Evolutionary conservation across 2,113 vertebrate species (phyloP).

Genomic region (Phyllostomus hastatus): DNA sequence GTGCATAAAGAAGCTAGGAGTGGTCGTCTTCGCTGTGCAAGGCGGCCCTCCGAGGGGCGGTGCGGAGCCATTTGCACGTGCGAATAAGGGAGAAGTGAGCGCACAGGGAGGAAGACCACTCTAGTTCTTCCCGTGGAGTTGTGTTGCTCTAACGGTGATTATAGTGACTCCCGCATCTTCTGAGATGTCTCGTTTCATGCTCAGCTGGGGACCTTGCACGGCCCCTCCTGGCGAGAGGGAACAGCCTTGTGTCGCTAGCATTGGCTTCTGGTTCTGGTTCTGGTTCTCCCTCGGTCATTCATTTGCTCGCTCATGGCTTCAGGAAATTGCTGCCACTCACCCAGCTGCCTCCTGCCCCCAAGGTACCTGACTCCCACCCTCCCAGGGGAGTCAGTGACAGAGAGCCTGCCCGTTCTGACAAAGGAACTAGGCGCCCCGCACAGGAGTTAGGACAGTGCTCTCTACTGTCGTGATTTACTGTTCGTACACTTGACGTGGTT

Average conservation of each 20-base stretch:
- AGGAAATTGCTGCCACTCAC: accelerated
- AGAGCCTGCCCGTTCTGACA: neutral
- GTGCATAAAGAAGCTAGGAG: neutral
- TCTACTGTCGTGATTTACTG: neutral
- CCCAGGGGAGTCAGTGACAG: accelerated
- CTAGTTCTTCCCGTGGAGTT: no score
- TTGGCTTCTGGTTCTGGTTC: no score
- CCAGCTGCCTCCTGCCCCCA: neutral
- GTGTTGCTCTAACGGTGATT: neutral
- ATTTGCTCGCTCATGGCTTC: neutral
- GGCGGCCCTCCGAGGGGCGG: accelerated
- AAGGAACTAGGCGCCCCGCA: accelerated
- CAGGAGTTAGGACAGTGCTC: neutral
- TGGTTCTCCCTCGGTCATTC: neutral
- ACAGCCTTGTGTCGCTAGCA: accelerated
- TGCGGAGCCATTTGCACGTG: accelerated
- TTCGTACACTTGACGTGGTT: neutral
- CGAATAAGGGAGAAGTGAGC: neutral
- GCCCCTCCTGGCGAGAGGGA: accelerated
- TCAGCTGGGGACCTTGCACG: neutral
- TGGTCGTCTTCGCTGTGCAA: neutral
- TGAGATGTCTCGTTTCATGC: neutral
- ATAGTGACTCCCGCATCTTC: neutral
- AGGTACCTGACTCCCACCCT: accelerated
- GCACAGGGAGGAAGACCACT: accelerated